Base-by-base conservation (phyloP, 2,888 invertebrate genomes). In the Malacosoma neustria region DNA sequence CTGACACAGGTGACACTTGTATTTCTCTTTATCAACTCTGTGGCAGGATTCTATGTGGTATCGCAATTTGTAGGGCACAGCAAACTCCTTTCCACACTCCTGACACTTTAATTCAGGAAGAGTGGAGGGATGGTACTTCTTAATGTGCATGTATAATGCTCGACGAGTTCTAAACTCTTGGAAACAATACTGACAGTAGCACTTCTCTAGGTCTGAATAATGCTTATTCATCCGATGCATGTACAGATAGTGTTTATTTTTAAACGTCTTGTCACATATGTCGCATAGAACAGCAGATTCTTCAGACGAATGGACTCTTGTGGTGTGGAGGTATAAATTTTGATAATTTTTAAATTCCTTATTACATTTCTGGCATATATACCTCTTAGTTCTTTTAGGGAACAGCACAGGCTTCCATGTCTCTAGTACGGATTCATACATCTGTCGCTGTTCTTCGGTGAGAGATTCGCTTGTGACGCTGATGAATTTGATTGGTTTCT, bases 171-270 rank as follows among this genome's bases (percentile, higher is more conserved):
- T 46, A 29, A 82, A 85, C 36, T 82, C 81, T 46, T 84, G 84
- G 0, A 82, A 52, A 29, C 84, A 85, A 38, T 75, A 77, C 33
- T 85, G 80, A 30, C 84, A 85, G 42, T 65, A 79, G 33, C 81
- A 77, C 22, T 81, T 80, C 46, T 82, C 81, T 0, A 66, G 48
- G 11, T 84, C 82, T 0, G 84, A 82, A n/a, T 84, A 84, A 38
- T 85, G 84, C 5, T 82, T 82, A 29, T 85, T 85, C 84, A 84
- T 85, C 1, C 81, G 43, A 41, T 85, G 84, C 84, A 85, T 85
- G 51, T 85, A 85, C 1, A 85, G 22, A 38, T 85, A 85, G 42
- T 85, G 84, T 41, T 85, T 85, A 30, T 85, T 84, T 34, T 85
- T 85, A 41, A 84, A 85, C 0, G 76, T 72, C 35, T 82, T 84